Evolutionary conservation across 2,113 vertebrate species (phyloP), one percentile per base, ranked within the genome.

Genomic region (Vidua chalybeata): DNA sequence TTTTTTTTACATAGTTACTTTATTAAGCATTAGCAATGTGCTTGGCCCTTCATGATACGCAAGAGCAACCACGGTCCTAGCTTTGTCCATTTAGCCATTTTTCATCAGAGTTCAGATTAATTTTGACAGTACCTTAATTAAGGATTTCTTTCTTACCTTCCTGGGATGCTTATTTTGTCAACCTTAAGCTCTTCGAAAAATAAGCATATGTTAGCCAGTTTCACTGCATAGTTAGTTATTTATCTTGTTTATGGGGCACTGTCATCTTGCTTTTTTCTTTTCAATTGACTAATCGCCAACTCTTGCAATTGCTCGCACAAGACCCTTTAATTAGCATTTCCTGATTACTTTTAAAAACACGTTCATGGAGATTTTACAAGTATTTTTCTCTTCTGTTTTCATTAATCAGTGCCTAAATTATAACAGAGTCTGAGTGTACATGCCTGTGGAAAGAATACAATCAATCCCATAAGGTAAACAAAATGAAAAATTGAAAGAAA

Each of bases 71-170:
- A 52, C 0, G 0, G 61, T 56, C 45, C 52, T 79, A 86, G 52
- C 56, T 86, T 94, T 94, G 66, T 72, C 73, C 76, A 93, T 77
- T 92, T 93, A 95, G 56, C 54, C 28, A 90, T 94, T 95, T 93
- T 94, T 96, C 76, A 89, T 92, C 79, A 51, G 41, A 93, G 58
- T 58, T 89, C 49, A 81, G 85, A 92, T 81, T 96, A 93, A 86
- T 96, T 94, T 78, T 94, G 94, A 95, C 93, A 92, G 52, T 72
- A 68, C 61, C 41, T 94, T 96, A 96, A 96, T 14, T 92, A 86
- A 92, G 58, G 80, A 95, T 92, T 96, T 95, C 22, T 84, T 94
- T 92, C 91, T 86, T 90, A 61, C 90, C 86, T 96, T 94, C 73
- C 73, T 89, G 56, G 56, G 48, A 92, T 90, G 83, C 56, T 92